Percentiles rank a stretch among this genome's conserved stretches.
Evolutionary conservation across 2,888 invertebrate genomes (phyloP).

Genomic region (Diaprepes abbreviatus): DNA sequence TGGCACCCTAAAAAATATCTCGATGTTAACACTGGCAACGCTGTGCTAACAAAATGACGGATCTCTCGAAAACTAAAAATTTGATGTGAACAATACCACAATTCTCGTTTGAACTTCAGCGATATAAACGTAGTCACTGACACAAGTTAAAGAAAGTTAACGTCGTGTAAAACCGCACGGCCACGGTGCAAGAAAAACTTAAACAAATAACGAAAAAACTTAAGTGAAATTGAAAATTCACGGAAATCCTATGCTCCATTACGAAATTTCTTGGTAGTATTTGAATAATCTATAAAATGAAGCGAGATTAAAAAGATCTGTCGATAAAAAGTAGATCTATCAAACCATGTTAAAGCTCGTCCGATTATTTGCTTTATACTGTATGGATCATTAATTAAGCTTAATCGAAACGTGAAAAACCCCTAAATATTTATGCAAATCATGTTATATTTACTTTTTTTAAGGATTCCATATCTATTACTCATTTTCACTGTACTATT

Average conservation of each 20-base stretch:
- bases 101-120: not conserved
- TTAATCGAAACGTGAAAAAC: not conserved
- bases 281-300: not conserved
- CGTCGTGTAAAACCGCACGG: not conserved
- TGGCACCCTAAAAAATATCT: too few species aligned
- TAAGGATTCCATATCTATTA: too few species aligned
- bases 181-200: not conserved
- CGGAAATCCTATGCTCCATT: slow-evolving; percentile 29
- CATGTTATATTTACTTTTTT: too few species aligned
- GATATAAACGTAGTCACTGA: not conserved
- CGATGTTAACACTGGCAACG: too few species aligned
- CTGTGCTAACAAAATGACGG: too few species aligned
- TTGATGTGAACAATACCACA: too few species aligned
- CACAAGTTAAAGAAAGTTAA: slow-evolving; percentile 1
- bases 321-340: not conserved
- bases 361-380: not conserved
- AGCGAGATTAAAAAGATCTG: not conserved
- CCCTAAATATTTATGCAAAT: too few species aligned
- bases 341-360: not conserved
- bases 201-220: slow-evolving; percentile 19
- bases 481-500: too few species aligned
- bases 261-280: slow-evolving; percentile 34
- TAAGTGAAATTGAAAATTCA: slow-evolving; percentile 25
- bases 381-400: not conserved
- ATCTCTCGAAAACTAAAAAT: too few species aligned